Base-by-base conservation (phyloP, 2,113 vertebrate genomes). In the Serilophus lunatus region DNA sequence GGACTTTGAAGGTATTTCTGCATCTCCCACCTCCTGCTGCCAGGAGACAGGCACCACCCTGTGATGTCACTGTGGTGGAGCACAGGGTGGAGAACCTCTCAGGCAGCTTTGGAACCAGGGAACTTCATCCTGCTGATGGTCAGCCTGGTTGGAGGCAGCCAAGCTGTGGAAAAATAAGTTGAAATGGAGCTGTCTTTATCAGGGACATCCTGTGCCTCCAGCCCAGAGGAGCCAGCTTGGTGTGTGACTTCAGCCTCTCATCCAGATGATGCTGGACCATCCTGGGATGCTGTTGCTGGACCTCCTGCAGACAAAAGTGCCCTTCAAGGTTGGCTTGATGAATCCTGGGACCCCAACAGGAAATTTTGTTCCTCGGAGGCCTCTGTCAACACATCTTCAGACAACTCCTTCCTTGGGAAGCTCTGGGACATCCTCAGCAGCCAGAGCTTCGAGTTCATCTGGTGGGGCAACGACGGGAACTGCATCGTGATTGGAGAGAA, bases 241-340 rank as follows among this genome's bases (percentile, higher is more conserved):
- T 29, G 24, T 15, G 40, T 25, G 56, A 29, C 29, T 71, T n/a
- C n/a, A 10, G 54, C 47, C 36, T 29, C 51, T 2, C 23, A 4
- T 23, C 10, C 28, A 2, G 1, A 29, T 22, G 38, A 42, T 5
- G 29, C 0, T 0, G 50, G 13, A 69, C 35, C 6, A 4, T 42
- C 35, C 3, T 23, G 56, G 44, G 28, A 75, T 31, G n/a, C 66
- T 83, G 50, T 36, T 0, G 2, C 24, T 2, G 3, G 29, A 51
- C 11, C 5, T 42, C 13, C 9, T 1, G 0, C 31, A 28, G 42
- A 44, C 12, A 50, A 54, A 70, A 33, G 24, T 0, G 0, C 35
- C 31, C 33, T 20, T 64, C n/a, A 28, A 31, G 31, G 9, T 28
- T 47, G 29, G 7, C 29, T 29, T 26, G n/a, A 42, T 12, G 56